A percentile compares a stretch with the other conserved stretches of the same genome.
Evolutionary conservation across 2,888 invertebrate genomes (phyloP).

Genomic region (Drosophila paranaensis): DNA sequence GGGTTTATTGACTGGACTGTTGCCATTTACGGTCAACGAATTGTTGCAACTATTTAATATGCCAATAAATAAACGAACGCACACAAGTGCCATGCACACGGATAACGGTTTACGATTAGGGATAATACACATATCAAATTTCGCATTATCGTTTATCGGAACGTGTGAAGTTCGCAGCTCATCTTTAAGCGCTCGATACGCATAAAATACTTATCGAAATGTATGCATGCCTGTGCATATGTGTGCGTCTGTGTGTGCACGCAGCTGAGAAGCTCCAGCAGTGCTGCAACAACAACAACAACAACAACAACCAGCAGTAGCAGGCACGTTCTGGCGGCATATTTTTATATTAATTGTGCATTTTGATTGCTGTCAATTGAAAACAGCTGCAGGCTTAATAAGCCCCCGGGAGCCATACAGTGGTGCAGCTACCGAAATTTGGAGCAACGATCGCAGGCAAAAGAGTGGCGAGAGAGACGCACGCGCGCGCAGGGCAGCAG

Average conservation of each 20-base stretch:
- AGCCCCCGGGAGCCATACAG: constrained; percentile 29
- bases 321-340: constrained; percentile 3
- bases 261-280: constrained; percentile 43
- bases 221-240: neutral
- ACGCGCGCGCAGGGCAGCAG: constrained; percentile 17
- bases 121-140: constrained; percentile 1
- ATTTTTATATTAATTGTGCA: constrained; percentile 30
- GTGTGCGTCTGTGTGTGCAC: neutral
- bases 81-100: constrained; percentile 5
- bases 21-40: constrained; percentile 69
- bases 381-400: constrained; percentile 11
- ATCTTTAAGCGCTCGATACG: constrained; percentile 35
- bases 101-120: neutral
- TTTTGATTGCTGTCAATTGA: constrained; percentile 40
- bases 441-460: constrained; percentile 31
- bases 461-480: too few relatives aligned
- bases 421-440: constrained; percentile 40
- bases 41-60: constrained; percentile 61
- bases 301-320: neutral
- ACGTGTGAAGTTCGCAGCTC: constrained; percentile 25
- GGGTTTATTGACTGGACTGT: constrained; percentile 67
- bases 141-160: constrained; percentile 24
- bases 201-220: constrained; percentile 21
- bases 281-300: constrained; percentile 25
- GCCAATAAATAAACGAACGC: constrained; percentile 19